Evolutionary conservation across 2,888 invertebrate species (phyloP).

Genomic region (Iphiclides podalirius): DNA sequence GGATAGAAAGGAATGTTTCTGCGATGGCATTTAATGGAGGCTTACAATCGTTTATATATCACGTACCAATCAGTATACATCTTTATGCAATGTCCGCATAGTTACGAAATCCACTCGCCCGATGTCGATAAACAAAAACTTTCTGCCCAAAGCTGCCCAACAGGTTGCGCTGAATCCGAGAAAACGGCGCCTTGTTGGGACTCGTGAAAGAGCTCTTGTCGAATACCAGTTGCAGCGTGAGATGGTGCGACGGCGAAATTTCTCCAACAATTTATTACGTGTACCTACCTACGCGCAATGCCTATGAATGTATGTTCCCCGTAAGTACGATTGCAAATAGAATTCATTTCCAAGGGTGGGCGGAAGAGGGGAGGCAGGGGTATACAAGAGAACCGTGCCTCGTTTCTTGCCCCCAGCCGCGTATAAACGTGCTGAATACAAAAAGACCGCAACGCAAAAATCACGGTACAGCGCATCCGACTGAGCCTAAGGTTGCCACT

Average conservation of each 20-base stretch:
- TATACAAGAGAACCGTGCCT: slow-evolving; percentile 62
- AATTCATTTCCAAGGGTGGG: slow-evolving; percentile 42
- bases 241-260: slow-evolving; percentile 24
- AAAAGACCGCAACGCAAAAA: slow-evolving; percentile 53
- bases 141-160: slow-evolving; percentile 64
- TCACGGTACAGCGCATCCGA: slow-evolving; percentile 54
- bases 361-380: slow-evolving; percentile 43
- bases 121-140: slow-evolving; percentile 51
- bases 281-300: slow-evolving; percentile 2
- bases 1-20: too few relatives aligned
- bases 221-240: slow-evolving; percentile 30
- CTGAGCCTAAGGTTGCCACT: slow-evolving; percentile 18
- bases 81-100: slow-evolving; percentile 22
- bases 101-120: slow-evolving; percentile 53
- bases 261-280: slow-evolving; percentile 24
- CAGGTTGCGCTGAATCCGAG: slow-evolving; percentile 68
- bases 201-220: slow-evolving; percentile 37
- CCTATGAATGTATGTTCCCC: too few relatives aligned
- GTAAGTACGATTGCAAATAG: slow-evolving; percentile 38
- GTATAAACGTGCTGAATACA: slow-evolving; percentile 56
- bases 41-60: too few relatives aligned
- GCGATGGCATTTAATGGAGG: too few relatives aligned
- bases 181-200: slow-evolving; percentile 63
- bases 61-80: slow-evolving; percentile 2
- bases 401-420: slow-evolving; percentile 55